Percentiles rank a stretch among this genome's conserved stretches.
phyloP scores from a whole-genome alignment of 37 sponge, comb jelly and placozoan species.

The Dysidea cf. avara region DNA sequence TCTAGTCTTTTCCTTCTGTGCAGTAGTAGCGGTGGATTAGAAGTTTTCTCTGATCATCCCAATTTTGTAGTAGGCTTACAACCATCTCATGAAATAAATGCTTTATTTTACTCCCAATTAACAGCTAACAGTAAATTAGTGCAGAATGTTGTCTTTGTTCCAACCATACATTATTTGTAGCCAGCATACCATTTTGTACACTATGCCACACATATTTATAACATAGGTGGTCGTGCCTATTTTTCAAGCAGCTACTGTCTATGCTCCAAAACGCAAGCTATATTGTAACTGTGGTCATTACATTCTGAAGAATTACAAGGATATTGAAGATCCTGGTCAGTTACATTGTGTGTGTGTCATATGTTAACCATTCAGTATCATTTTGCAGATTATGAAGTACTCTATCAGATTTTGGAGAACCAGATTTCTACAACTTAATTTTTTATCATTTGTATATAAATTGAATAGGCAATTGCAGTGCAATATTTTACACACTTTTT shows the following conservation, averaged over 20 bases:
- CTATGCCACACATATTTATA: background rate
- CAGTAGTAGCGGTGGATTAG: background rate
- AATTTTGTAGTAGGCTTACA: no score
- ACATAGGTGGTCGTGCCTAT: slow-evolving; percentile 68
- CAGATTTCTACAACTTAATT: no score
- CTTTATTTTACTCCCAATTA: no score
- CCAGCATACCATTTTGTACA: no score
- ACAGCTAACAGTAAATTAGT: no score
- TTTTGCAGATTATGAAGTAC: slow-evolving; percentile 15
- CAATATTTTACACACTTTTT: no score
- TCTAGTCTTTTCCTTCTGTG: background rate
- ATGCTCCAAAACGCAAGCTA: slow-evolving; percentile 33
- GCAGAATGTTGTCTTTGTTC: no score
- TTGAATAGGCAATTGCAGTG: no score
- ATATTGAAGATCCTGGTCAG: slow-evolving; percentile 49
- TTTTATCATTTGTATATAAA: no score
- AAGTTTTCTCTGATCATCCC: background rate
- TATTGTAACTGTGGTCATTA: slow-evolving; percentile 35
- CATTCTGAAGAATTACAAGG: slow-evolving; percentile 45
- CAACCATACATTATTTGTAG: no score
- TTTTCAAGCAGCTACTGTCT: slow-evolving; percentile 44
- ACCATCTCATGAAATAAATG: no score
- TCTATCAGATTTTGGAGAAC: slow-evolving; percentile 39
- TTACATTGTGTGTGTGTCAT: background rate
- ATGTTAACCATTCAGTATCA: background rate